phyloP scores from a whole-genome alignment of 2,113 vertebrate species.

The Halcyon senegalensis region DNA sequence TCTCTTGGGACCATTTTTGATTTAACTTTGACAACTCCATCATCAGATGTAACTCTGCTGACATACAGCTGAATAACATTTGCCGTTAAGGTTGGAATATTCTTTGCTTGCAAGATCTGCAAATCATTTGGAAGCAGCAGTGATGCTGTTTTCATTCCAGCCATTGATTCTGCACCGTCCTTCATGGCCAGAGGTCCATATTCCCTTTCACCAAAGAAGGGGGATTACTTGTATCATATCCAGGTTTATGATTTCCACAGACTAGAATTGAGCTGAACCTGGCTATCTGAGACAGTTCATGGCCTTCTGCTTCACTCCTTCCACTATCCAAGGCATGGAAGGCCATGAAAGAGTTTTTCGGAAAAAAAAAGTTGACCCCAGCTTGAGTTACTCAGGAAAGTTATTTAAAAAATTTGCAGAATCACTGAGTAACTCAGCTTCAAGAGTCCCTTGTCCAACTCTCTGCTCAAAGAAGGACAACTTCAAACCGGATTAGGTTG shows the following conservation, averaged over 20 bases:
- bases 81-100: not conserved
- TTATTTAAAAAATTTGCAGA: not conserved
- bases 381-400: not conserved
- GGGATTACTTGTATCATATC: not conserved
- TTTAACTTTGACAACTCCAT: not conserved
- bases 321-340: not conserved
- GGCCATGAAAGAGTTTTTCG: not conserved
- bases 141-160: not conserved
- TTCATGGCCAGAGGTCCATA: not conserved
- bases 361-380: rapidly evolving
- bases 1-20: not conserved
- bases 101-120: not conserved
- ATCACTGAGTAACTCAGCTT: not conserved
- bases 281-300: not conserved
- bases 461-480: not conserved
- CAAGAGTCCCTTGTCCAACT: not conserved
- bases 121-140: not conserved
- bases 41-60: not conserved
- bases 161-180: not conserved
- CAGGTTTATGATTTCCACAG: not conserved
- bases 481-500: not conserved
- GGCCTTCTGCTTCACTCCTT: not conserved
- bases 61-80: not conserved
- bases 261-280: not conserved
- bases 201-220: not conserved